Evolutionary conservation across 2,113 vertebrate species (phyloP).

Genomic region (Acrocephalus arundinaceus): DNA sequence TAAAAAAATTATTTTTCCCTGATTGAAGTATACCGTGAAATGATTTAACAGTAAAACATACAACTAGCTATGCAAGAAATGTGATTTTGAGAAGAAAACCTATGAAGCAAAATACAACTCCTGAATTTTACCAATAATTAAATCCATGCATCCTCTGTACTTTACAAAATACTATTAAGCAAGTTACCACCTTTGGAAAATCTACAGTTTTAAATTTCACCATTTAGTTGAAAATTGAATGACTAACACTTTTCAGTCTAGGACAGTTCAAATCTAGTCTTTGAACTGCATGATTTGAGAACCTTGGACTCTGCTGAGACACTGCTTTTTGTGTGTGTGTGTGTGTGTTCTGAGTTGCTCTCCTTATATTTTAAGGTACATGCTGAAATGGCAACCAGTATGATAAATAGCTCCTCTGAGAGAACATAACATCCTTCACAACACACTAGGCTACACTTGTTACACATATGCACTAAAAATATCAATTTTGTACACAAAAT

Average conservation of each 20-base stretch:
- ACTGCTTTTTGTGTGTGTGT: background rate
- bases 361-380: background rate
- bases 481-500: background rate
- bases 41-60: background rate
- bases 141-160: background rate
- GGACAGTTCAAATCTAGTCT: background rate
- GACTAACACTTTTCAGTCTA: background rate
- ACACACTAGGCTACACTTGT: rapidly evolving
- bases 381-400: background rate
- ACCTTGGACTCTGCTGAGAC: background rate
- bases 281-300: background rate
- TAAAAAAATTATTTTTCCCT: background rate
- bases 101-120: background rate
- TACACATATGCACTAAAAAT: background rate
- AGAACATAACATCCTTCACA: background rate
- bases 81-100: background rate
- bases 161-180: background rate
- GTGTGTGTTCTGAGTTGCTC: background rate
- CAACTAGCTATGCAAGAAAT: background rate
- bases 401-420: background rate
- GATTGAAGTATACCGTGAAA: background rate
- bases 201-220: background rate
- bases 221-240: background rate
- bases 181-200: background rate
- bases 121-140: background rate